Conservation (phyloP, 92 coral and sea anemone species). For the Actinostola sp. region DNA sequence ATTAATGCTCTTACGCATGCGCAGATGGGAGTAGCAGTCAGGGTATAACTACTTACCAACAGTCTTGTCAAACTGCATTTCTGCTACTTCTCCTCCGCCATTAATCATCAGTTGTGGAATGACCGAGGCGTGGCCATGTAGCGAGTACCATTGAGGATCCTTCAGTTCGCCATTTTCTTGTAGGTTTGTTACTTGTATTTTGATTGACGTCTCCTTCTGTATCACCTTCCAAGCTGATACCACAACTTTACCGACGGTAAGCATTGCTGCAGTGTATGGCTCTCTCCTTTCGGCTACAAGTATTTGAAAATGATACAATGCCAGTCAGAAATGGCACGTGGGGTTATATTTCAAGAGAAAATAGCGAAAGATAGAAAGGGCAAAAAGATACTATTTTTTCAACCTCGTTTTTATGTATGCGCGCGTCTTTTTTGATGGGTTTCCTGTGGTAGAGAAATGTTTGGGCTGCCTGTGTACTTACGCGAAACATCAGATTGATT, state of each 20-base stretch:
- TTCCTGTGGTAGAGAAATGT: too few species aligned
- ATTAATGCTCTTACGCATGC: too few species aligned
- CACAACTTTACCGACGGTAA: not conserved
- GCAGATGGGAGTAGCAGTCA: too few species aligned
- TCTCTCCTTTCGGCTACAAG: not conserved
- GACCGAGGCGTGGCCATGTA: conserved; percentile 2
- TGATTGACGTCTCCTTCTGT: not conserved
- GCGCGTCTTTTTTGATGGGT: too few species aligned
- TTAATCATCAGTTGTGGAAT: not conserved
- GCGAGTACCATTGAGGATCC: conserved; percentile 8
- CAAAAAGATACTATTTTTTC: too few species aligned
- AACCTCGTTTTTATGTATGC: too few species aligned
- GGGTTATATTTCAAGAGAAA: too few species aligned
- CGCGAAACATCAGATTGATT: not conserved
- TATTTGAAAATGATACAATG: too few species aligned
- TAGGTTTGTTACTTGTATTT: not conserved
- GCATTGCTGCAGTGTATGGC: not conserved
- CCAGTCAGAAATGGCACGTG: too few species aligned
- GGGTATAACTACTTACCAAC: not conserved
- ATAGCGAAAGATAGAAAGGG: too few species aligned
- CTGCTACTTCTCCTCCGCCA: not conserved
- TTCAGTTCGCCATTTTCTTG: not conserved
- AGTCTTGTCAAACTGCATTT: conserved; percentile 6
- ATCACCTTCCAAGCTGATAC: not conserved
- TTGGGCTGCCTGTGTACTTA: not conserved